These are phyloP conservation scores for Ascaphus truei DNA, from an alignment of 2,113 vertebrate genomes.

Conservation along the genomic window DNA sequence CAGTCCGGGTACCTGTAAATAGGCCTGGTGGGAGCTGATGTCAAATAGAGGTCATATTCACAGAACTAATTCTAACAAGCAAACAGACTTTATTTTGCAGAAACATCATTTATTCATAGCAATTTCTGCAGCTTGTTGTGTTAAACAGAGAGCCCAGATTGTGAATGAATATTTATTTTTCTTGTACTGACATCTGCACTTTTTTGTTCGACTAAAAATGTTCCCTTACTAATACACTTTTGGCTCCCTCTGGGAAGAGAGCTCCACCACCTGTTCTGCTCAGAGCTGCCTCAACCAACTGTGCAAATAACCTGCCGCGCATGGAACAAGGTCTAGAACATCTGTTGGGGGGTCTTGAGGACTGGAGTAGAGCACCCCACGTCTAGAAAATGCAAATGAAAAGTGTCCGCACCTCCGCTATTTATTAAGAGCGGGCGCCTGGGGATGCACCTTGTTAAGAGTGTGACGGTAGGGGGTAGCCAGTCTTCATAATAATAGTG, in stretches of 20 bases:
- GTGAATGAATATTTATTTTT: conserved; percentile 10
- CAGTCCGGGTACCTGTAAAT: background rate
- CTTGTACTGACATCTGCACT: background rate
- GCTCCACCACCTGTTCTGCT: background rate
- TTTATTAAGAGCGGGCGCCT: too few species aligned
- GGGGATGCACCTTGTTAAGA: too few species aligned
- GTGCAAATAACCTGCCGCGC: background rate
- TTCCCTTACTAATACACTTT: background rate
- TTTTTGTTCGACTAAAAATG: background rate
- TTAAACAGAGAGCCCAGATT: background rate
- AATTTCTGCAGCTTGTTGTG: background rate
- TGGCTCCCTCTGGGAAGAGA: background rate
- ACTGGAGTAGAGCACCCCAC: too few species aligned
- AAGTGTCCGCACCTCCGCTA: background rate
- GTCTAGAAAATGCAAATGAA: too few species aligned
- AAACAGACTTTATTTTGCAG: conserved; percentile 22
- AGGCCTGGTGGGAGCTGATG: background rate
- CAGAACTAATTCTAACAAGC: conserved; percentile 26
- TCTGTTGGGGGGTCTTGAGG: too few species aligned
- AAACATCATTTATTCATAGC: conserved; percentile 26
- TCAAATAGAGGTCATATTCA: conserved; percentile 11
- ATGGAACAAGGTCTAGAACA: too few species aligned
- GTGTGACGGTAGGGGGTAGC: too few species aligned
- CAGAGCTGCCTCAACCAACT: background rate
- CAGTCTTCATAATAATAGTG: too few species aligned